Evolutionary conservation across 1,140 invertebrate genomes (phyloP).

Genomic region (Drosophila ironensis): DNA sequence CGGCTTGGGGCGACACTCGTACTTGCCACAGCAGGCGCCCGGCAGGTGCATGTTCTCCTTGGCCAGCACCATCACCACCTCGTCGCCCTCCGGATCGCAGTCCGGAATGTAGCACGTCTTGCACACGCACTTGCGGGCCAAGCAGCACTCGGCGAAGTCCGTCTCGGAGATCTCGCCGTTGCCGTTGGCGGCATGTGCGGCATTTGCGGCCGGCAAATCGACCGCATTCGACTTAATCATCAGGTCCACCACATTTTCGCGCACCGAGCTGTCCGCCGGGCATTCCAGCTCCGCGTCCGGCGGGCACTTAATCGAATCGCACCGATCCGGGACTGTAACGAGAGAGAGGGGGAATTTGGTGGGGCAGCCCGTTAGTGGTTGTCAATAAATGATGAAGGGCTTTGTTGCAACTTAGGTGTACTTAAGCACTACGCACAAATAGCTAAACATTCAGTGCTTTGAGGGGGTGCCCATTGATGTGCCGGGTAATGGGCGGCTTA

Average conservation of each 20-base stretch:
- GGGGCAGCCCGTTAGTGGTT: slow-evolving; percentile 14
- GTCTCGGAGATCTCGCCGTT: slow-evolving; percentile 38
- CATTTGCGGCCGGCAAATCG: neutral
- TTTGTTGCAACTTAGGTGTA: slow-evolving; percentile 36
- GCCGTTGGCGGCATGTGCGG: slow-evolving; percentile 15
- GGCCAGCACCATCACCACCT: slow-evolving; percentile 59
- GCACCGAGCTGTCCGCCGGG: slow-evolving; percentile 64
- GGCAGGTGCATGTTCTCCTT: slow-evolving; percentile 63
- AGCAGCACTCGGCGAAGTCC: slow-evolving; percentile 58
- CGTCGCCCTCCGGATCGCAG: slow-evolving; percentile 35
- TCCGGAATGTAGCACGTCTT: slow-evolving; percentile 68
- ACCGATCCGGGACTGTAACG: slow-evolving; percentile 48
- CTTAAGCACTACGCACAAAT: slow-evolving; percentile 11
- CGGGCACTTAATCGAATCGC: slow-evolving; percentile 64
- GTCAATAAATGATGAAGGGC: slow-evolving; percentile 37
- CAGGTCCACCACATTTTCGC: slow-evolving; percentile 51
- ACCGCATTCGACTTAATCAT: slow-evolving; percentile 48
- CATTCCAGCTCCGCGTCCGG: slow-evolving; percentile 67
- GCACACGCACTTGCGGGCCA: slow-evolving; percentile 68
- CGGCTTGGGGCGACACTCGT: slow-evolving; percentile 60
- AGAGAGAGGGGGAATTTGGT: neutral
- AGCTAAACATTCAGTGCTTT: too few species aligned
- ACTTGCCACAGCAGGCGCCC: slow-evolving; percentile 67
- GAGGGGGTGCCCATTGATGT: too few species aligned
- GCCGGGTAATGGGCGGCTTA: too few species aligned